Base-by-base conservation (phyloP, 2,113 vertebrate species). In the Entomyzon cyanotis region DNA sequence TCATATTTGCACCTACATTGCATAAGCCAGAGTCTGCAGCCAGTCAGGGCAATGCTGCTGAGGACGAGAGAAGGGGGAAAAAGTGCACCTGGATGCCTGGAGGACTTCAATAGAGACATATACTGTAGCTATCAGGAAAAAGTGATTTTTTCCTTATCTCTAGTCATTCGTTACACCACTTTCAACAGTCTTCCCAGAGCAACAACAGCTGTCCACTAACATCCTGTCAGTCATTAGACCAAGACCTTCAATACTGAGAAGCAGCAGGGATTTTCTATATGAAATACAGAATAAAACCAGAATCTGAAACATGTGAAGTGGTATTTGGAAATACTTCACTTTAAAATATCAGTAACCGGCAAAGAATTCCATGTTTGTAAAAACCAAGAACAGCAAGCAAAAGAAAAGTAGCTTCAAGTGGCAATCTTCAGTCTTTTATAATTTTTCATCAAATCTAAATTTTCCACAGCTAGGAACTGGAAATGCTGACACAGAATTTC, bases 381-480 rank as follows among this genome's bases (percentile, higher is more conserved):
- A 58, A 80, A 73, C 1, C 5, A 75, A 52, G 46, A 92, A 23
- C 3, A 76, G 21, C 15, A 71, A 75, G 18, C 9, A 65, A 76
- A 91, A 46, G 6, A 75, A 92, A 92, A 11, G 17, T 39, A 73
- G 15, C 30, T 56, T 76, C 27, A 87, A 87, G 42, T 35, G 67
- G 42, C 20, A 52, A 8, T 46, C 55, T 89, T 83, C 21, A 68
- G 23, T 41, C 49, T 92, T 94, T 65, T 63, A 65, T 74, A 25
- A 69, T 65, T 92, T 59, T 70, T 95, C 46, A 85, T 77, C 53
- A 79, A 86, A 95, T 30, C 11, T 71, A 86, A 86, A 47, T 76
- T 83, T 92, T 71, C 77, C 49, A 6, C 33, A 87, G 7, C 10
- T 84, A 46, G 24, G 30, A 68, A 52, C 0, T 37, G 20, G 28